phyloP scores from a whole-genome alignment of 2,113 vertebrate genomes.

The Melanostigma gelatinosum region DNA sequence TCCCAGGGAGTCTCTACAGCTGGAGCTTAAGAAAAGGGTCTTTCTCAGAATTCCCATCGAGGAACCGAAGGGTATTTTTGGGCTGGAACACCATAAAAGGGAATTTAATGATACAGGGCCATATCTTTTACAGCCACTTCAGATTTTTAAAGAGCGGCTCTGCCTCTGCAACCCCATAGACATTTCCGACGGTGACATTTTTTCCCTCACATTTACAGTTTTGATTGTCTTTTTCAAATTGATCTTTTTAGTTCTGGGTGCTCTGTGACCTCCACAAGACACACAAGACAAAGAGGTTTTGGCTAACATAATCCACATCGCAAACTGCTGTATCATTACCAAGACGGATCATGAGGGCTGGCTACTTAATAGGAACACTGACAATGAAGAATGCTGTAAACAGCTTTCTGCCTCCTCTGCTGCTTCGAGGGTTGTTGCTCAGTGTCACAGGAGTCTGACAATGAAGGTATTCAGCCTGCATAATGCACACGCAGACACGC shows the following conservation, averaged over 20 bases:
- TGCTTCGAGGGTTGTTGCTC: slow-evolving; percentile 55
- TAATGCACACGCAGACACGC: slow-evolving; percentile 43
- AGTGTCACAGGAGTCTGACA: slow-evolving; percentile 73
- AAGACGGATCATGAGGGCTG: slow-evolving; percentile 49
- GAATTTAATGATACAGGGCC: slow-evolving; percentile 46
- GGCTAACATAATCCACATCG: slow-evolving; percentile 43
- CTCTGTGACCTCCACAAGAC: slow-evolving; percentile 29
- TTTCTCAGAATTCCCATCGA: slow-evolving; percentile 45
- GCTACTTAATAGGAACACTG: slow-evolving; percentile 46
- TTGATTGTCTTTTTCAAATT: slow-evolving; percentile 22
- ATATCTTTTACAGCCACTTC: slow-evolving; percentile 58
- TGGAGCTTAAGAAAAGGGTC: slow-evolving; percentile 53
- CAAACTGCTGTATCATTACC: slow-evolving; percentile 54
- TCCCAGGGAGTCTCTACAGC: slow-evolving; percentile 20
- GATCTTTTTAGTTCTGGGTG: background rate
- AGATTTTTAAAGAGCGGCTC: slow-evolving; percentile 43
- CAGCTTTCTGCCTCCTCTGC: slow-evolving; percentile 64
- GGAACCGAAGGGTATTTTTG: slow-evolving; percentile 61
- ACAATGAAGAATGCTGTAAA: slow-evolving; percentile 56
- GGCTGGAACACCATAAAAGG: slow-evolving; percentile 64
- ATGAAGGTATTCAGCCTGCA: slow-evolving; percentile 69
- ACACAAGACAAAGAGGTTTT: slow-evolving; percentile 17
- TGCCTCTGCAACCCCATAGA: slow-evolving; percentile 26
- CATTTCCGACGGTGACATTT: slow-evolving; percentile 25
- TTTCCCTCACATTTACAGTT: slow-evolving; percentile 42